Evolutionary conservation across 1,140 invertebrate species (phyloP), one percentile per base, ranked within the genome.

Genomic region (Carposina sasakii): DNA sequence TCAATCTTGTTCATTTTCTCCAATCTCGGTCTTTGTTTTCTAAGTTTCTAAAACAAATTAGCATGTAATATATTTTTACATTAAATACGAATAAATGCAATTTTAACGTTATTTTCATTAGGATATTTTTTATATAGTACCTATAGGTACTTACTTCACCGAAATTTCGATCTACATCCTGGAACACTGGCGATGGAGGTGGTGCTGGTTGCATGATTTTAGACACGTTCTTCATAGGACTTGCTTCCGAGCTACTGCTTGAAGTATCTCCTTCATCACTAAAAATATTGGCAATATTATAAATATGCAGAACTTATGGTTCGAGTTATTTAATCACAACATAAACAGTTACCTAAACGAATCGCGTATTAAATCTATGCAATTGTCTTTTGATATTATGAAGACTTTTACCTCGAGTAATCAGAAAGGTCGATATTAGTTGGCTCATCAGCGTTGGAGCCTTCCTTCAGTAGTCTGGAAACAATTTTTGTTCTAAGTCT

Each of bases 381-480:
- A 48, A 42, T n/a, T n/a, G n/a, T n/a, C n/a, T n/a, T n/a, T n/a
- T n/a, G n/a, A n/a, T 8, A 46, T 36, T 47, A 1, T 5, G n/a
- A 31, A n/a, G 12, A 30, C 16, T 33, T 23, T 17, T 85, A 94
- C 93, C 93, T 95, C 0, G 93, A 94, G 68, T 95, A 94, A 82
- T 95, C 93, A 23, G 93, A 94, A 9, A 96, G 75, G 42, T 90
- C 88, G 50, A 96, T 94, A 75, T 95, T 95, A 0, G 91, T 90
- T 16, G 94, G 94, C 70, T 95, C 93, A 63, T 96, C 94, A 9
- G 94, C 93, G 76, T 90, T 95, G 1, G 94, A 96, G 2, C 94
- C 94, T 82, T 93, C 92, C 82, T 94, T 91, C 42, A 92, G 77
- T 52, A 96, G 78, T 71, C 93, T 90, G 52, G 89, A 89, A 19